phyloP scores from a whole-genome alignment of 2,113 vertebrate species.

The Cebidichthys violaceus region DNA sequence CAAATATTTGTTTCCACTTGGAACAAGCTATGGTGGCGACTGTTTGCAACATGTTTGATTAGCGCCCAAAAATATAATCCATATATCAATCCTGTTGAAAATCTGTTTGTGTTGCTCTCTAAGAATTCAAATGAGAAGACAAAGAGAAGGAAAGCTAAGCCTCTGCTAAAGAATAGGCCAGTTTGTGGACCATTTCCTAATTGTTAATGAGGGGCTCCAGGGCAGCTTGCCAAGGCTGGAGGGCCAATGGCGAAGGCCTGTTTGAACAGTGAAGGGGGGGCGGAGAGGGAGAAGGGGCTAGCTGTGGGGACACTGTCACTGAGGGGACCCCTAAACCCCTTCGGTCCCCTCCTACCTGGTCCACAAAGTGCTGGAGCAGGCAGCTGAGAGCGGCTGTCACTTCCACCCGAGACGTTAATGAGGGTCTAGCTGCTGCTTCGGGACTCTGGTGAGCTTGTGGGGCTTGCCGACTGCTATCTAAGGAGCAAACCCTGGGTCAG shows the following conservation, averaged over 20 bases:
- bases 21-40: background rate
- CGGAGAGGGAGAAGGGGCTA: constrained; percentile 47
- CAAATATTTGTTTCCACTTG: constrained; percentile 35
- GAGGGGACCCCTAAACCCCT: constrained; percentile 73
- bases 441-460: constrained; percentile 55
- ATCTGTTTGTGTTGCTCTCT: constrained; percentile 76
- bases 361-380: constrained; percentile 70
- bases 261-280: constrained; percentile 67
- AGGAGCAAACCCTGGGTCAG: constrained; percentile 36
- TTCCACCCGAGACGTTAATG: constrained; percentile 67
- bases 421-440: constrained; percentile 65
- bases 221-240: constrained; percentile 80
- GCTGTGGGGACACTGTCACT: constrained; percentile 72
- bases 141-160: constrained; percentile 80
- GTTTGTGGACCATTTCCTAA: constrained; percentile 93
- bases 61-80: constrained; percentile 36
- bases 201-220: constrained; percentile 83
- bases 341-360: constrained; percentile 78
- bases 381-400: constrained; percentile 67
- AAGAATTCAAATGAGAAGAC: constrained; percentile 87
- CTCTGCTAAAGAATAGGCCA: constrained; percentile 83
- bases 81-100: constrained; percentile 44
- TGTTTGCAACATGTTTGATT: constrained; percentile 25
- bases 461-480: constrained; percentile 45
- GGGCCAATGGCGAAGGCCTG: constrained; percentile 84